Conservation (phyloP, 2,797 vertebrate species). For the Myiothlypis coronata region DNA sequence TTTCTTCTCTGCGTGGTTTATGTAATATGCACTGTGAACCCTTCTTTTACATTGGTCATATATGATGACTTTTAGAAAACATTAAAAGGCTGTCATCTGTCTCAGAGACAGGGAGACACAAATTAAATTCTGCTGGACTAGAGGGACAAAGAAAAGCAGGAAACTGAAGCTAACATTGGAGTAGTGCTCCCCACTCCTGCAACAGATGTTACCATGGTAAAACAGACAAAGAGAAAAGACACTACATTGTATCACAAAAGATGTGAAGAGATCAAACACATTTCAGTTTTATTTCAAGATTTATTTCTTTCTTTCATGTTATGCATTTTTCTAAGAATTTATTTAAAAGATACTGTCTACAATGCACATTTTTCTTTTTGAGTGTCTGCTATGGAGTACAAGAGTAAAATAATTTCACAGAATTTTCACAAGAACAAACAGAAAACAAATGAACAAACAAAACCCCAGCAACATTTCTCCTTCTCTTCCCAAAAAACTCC, state of each 20-base stretch:
- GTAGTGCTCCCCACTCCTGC: background rate
- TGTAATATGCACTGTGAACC: background rate
- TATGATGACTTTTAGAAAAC: background rate
- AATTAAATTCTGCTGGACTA: background rate
- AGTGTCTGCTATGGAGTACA: background rate
- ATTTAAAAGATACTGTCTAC: background rate
- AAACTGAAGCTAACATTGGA: background rate
- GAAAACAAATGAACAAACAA: background rate
- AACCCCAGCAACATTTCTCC: background rate
- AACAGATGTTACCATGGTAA: background rate
- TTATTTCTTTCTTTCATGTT: background rate
- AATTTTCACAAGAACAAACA: background rate
- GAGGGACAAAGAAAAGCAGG: background rate
- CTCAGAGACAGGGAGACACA: background rate
- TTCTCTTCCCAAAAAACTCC: background rate
- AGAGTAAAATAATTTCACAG: background rate
- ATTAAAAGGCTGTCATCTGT: background rate
- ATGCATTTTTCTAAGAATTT: background rate
- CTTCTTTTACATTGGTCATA: background rate
- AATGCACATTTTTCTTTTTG: background rate
- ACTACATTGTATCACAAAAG: background rate
- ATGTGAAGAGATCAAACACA: background rate
- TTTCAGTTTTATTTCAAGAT: background rate
- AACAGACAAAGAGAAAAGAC: background rate
- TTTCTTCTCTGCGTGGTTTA: background rate